Evolutionary conservation across 2,888 invertebrate genomes (phyloP).

Genomic region (Leptopterna dolabrata): DNA sequence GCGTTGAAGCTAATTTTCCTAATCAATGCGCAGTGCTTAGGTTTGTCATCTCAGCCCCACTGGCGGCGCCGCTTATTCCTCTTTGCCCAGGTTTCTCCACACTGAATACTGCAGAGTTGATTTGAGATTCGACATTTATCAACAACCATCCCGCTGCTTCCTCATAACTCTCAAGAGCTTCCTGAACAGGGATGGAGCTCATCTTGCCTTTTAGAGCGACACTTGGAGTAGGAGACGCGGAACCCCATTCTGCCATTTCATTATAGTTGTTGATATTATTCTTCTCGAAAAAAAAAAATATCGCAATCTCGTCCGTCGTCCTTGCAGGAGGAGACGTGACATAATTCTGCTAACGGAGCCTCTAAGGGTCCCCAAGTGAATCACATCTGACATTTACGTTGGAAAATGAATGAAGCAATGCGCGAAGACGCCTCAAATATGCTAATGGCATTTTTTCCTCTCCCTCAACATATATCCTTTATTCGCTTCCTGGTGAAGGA

Average conservation of each 20-base stretch:
- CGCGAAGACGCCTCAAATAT: neutral
- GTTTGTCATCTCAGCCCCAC: too few species aligned
- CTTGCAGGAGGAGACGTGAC: neutral
- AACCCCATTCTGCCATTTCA: neutral
- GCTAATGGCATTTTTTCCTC: neutral
- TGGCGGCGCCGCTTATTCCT: too few species aligned
- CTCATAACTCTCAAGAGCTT: too few species aligned
- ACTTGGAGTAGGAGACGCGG: neutral
- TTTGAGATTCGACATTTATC: too few species aligned
- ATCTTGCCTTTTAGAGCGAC: neutral
- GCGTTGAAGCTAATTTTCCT: too few species aligned
- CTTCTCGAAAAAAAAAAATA: neutral
- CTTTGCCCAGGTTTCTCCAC: too few species aligned
- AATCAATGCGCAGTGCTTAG: too few species aligned
- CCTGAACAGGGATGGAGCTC: neutral
- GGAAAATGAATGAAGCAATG: neutral
- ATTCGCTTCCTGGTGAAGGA: neutral
- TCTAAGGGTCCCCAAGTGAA: neutral
- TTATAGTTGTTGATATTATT: neutral
- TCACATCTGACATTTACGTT: neutral
- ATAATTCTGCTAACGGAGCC: neutral
- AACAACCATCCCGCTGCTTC: too few species aligned
- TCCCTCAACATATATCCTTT: neutral
- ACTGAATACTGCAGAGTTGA: too few species aligned
- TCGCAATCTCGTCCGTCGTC: neutral